Evolutionary conservation across 2,888 invertebrate species (phyloP), one percentile per base, ranked within the genome.

Genomic region (Zelleria hepariella): DNA sequence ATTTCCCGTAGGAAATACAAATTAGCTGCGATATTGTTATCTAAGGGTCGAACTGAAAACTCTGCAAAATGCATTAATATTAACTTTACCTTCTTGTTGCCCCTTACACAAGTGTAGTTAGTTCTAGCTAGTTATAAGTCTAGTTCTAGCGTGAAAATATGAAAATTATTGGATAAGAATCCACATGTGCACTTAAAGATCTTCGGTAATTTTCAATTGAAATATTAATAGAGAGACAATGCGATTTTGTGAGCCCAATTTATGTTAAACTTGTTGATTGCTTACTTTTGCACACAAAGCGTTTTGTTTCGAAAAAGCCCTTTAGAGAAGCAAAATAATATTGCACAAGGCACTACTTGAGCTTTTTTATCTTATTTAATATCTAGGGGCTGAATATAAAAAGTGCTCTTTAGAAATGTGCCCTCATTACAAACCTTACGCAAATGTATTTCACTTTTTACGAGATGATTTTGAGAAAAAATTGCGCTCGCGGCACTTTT

Each of bases 401-500:
- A 32, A 57, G 51, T 62, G 57, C 54, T 61, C 59, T 63, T 62
- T 62, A 62, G 59, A 62, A 62, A 63, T 60, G 52, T 48, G 60
- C 59, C 51, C 51, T 32, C 57, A 47, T 58, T 52, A 49, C 60
- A 59, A 54, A 62, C 61, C n/a, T 60, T 52, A 57, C 57, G 59
- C 54, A 52, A 57, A 54, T 26, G 47, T 53, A 55, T 48, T 68
- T 70, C 64, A 72, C 57, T 63, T 66, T 65, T 62, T 65, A 64
- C 63, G 66, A 63, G 62, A 66, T 65, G 64, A 74, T 64, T 57
- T 59, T 52, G 55, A 47, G 59, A 58, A 60, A 42, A 59, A 60
- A 60, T 60, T 68, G 72, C 71, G 62, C 60, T 48, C 58, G 62
- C 58, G 62, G 70, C 71, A 71, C 68, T 73, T 75, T 73, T 72